phyloP scores from a whole-genome alignment of 2,888 invertebrate species.

The Corythucha ciliata region DNA sequence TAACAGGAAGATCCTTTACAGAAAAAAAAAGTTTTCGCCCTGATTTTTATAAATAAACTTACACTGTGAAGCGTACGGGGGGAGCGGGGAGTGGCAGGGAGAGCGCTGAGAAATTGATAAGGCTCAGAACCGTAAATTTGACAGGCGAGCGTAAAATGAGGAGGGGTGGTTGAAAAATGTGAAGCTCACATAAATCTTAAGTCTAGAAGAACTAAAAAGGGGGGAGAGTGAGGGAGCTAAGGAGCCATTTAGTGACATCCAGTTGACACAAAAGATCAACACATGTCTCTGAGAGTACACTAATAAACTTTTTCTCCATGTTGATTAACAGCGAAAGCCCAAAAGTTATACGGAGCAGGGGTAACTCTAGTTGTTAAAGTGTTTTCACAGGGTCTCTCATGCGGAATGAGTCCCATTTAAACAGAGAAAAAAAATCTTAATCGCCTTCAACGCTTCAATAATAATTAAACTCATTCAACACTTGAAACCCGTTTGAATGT shows the following conservation, averaged over 20 bases:
- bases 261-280: constrained; percentile 17
- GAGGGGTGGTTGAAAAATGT: background rate
- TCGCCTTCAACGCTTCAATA: no score
- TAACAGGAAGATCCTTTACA: constrained; percentile 16
- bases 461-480: no score
- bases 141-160: constrained; percentile 8
- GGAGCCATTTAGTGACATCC: constrained; percentile 17
- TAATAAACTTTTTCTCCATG: no score
- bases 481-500: no score
- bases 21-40: background rate
- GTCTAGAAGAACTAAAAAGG: background rate
- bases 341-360: no score
- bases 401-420: no score
- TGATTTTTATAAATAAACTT: no score
- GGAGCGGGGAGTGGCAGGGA: background rate
- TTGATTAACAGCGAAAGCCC: no score
- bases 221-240: constrained; percentile 1
- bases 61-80: no score
- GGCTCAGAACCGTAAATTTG: constrained; percentile 13
- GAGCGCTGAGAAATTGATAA: constrained; percentile 15
- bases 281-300: constrained; percentile 14
- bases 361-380: no score
- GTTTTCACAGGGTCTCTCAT: no score
- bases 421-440: no score
- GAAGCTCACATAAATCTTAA: background rate